Evolutionary conservation across 2,113 vertebrate species (phyloP).

Genomic region (Ranitomeya imitator): DNA sequence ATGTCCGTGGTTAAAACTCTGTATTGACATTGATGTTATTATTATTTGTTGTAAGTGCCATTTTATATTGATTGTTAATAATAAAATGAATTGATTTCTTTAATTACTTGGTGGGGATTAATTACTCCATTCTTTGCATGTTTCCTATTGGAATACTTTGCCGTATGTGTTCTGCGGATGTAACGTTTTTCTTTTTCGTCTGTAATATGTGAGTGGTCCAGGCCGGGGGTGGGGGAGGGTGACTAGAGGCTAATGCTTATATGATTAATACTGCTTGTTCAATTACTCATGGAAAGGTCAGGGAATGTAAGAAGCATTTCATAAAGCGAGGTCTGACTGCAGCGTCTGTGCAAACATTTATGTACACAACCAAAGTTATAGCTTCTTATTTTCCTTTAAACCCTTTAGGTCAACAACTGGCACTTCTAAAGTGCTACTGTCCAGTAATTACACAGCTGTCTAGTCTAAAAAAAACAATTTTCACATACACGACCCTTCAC

Average conservation of each 20-base stretch:
- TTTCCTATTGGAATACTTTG: too few relatives aligned
- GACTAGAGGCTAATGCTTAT: not conserved
- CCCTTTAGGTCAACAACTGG: not conserved
- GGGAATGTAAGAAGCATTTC: conserved; percentile 1
- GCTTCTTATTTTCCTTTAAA: not conserved
- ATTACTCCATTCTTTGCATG: too few relatives aligned
- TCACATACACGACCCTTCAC: not conserved
- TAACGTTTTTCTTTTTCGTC: not conserved
- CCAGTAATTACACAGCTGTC: not conserved
- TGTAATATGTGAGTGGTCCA: not conserved
- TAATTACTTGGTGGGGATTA: too few relatives aligned
- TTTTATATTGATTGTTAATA: too few relatives aligned
- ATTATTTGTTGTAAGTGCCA: too few relatives aligned
- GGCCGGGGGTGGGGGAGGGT: too few relatives aligned
- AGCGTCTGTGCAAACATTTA: conserved; percentile 6
- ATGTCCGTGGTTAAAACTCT: too few relatives aligned
- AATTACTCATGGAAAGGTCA: conserved; percentile 31
- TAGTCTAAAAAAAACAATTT: not conserved
- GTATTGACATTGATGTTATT: too few relatives aligned
- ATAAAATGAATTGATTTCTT: too few relatives aligned
- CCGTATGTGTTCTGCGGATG: not conserved
- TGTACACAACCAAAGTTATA: not conserved
- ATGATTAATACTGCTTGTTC: conserved; percentile 34
- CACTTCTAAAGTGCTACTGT: not conserved
- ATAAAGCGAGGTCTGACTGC: not conserved